Evolutionary conservation across 2,888 invertebrate species (phyloP).

Genomic region (Ptychoptera contaminata): DNA sequence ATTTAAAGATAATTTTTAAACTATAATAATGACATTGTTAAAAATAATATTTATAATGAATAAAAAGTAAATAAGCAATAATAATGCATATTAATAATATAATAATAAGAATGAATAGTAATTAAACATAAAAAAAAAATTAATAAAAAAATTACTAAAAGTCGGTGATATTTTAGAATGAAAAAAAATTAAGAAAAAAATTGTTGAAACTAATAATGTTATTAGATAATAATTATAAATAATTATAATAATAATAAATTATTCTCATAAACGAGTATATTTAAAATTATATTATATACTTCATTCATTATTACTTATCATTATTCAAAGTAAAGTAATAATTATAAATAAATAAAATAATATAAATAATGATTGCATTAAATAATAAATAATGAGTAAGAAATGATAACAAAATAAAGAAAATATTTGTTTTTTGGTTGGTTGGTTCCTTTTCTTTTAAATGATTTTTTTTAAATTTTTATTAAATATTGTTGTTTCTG

Average conservation of each 20-base stretch:
- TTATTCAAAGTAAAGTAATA: too few species aligned
- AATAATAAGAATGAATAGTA: background rate
- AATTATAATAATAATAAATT: background rate
- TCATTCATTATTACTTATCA: background rate
- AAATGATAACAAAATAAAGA: too few species aligned
- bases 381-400: too few species aligned
- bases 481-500: too few species aligned
- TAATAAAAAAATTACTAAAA: background rate
- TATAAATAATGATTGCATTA: too few species aligned
- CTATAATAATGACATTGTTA: background rate
- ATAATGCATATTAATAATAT: background rate
- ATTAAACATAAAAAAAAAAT: background rate
- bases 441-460: too few species aligned
- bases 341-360: too few species aligned
- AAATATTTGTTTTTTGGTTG: too few species aligned
- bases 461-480: too few species aligned
- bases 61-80: background rate
- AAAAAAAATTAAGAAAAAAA: slow-evolving; percentile 4
- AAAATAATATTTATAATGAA: background rate
- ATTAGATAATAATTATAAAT: too few species aligned
- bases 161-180: slow-evolving; percentile 5
- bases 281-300: background rate
- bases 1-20: background rate
- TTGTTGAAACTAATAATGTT: background rate
- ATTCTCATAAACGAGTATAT: background rate